These are phyloP conservation scores for Ianthella basta DNA, from an alignment of 37 sponge, comb jelly and placozoan species.

Conservation along the genomic window DNA sequence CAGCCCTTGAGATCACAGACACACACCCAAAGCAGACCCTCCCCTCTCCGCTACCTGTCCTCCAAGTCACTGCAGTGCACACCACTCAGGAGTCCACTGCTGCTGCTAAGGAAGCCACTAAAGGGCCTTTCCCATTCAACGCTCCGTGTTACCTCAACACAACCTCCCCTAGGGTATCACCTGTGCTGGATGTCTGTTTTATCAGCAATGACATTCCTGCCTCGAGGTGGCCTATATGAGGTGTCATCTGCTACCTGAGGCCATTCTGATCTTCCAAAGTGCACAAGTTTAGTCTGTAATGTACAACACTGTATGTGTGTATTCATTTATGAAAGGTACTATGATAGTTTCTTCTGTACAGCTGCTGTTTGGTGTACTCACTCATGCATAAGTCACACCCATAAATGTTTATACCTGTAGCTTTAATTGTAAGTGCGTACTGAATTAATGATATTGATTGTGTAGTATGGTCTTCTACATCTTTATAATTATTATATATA, in stretches of 20 bases:
- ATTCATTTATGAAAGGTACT: too few species aligned
- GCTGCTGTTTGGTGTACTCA: too few species aligned
- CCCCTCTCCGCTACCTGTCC: constrained; percentile 66
- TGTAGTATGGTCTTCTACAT: too few species aligned
- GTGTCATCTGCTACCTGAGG: constrained; percentile 56
- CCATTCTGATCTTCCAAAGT: constrained; percentile 53
- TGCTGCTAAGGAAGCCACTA: constrained; percentile 26
- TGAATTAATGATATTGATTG: too few species aligned
- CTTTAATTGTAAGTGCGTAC: too few species aligned
- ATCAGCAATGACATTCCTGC: constrained; percentile 52
- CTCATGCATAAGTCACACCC: too few species aligned
- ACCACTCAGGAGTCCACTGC: background rate
- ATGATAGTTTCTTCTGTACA: too few species aligned
- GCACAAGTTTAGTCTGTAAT: too few species aligned
- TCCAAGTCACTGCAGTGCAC: constrained; percentile 57
- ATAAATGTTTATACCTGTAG: too few species aligned
- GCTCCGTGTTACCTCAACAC: constrained; percentile 56
- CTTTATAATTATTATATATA: too few species aligned
- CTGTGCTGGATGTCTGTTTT: constrained; percentile 51
- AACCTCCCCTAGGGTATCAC: background rate
- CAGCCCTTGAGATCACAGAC: constrained; percentile 65
- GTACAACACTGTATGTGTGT: too few species aligned
- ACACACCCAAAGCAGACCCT: constrained; percentile 52
- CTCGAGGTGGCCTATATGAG: constrained; percentile 69
- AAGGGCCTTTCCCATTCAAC: constrained; percentile 49